Evolutionary conservation across 2,113 vertebrate species (phyloP).

Genomic region (Larimichthys polyactis): DNA sequence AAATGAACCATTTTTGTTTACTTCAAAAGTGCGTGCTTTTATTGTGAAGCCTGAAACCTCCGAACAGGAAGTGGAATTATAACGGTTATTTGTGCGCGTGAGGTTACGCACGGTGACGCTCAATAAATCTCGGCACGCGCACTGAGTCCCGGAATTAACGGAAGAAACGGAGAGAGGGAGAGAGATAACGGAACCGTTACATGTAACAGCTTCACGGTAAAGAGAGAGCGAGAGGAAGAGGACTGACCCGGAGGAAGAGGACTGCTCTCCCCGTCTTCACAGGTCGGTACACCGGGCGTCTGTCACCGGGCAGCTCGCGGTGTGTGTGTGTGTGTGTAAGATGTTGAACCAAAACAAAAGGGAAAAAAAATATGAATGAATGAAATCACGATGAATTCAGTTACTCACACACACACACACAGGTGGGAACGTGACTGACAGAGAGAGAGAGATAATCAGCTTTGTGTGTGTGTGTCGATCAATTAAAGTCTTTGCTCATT

Average conservation of each 20-base stretch:
- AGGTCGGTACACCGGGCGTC: conserved; percentile 24
- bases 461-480: conserved; percentile 33
- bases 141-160: conserved; percentile 39
- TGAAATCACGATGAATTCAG: neutral
- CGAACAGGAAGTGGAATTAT: conserved; percentile 28
- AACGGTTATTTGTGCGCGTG: neutral
- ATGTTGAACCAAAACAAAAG: neutral
- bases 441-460: conserved; percentile 49
- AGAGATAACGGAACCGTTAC: conserved; percentile 19
- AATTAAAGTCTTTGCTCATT: conserved; percentile 4
- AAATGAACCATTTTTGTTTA: too few species aligned
- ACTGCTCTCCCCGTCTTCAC: neutral
- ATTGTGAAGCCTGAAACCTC: conserved; percentile 4
- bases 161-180: neutral
- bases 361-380: neutral
- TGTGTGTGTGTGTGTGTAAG: neutral
- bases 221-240: neutral
- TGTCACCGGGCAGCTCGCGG: neutral
- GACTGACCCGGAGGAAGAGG: conserved; percentile 15
- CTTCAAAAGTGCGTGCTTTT: conserved; percentile 19
- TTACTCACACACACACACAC: neutral
- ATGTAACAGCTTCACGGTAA: neutral
- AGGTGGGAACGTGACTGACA: conserved; percentile 18
- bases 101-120: conserved; percentile 61
- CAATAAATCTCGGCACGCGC: conserved; percentile 29